Percentiles rank a stretch among this genome's conserved stretches.
Evolutionary conservation across 2,888 invertebrate species (phyloP).

Genomic region (Eristalis tenax): DNA sequence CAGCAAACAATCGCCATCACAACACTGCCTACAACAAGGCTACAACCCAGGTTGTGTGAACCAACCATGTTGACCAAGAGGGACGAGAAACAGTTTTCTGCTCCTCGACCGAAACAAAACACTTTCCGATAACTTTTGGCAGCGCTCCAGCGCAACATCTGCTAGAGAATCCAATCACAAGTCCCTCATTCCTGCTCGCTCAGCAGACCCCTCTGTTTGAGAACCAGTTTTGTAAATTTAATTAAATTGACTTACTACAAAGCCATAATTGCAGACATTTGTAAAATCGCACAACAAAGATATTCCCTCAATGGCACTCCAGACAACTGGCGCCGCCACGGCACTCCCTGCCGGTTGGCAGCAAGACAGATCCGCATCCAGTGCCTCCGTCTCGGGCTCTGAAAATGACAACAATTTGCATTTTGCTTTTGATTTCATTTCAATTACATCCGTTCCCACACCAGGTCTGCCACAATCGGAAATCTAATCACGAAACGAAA

Average conservation of each 20-base stretch:
- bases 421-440: constrained; percentile 69
- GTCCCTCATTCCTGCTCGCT: neutral
- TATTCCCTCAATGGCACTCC: constrained; percentile 16
- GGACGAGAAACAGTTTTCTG: too few relatives aligned
- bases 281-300: neutral
- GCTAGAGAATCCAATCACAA: neutral
- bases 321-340: constrained; percentile 5
- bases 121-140: too few relatives aligned
- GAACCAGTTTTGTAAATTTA: neutral
- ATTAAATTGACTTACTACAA: constrained; percentile 10
- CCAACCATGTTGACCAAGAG: too few relatives aligned
- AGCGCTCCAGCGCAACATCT: too few relatives aligned
- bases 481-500: constrained; percentile 43
- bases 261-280: constrained; percentile 10
- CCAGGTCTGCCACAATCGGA: constrained; percentile 38
- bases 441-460: constrained; percentile 71
- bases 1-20: too few relatives aligned
- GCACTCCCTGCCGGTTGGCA: neutral
- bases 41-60: too few relatives aligned
- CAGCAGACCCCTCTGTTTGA: neutral
- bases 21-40: too few relatives aligned
- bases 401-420: constrained; percentile 66
- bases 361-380: constrained; percentile 23
- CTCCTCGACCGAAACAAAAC: too few relatives aligned
- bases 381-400: neutral